Base-by-base conservation (phyloP, 2,888 invertebrate genomes). In the Leptura quadrifasciata region DNA sequence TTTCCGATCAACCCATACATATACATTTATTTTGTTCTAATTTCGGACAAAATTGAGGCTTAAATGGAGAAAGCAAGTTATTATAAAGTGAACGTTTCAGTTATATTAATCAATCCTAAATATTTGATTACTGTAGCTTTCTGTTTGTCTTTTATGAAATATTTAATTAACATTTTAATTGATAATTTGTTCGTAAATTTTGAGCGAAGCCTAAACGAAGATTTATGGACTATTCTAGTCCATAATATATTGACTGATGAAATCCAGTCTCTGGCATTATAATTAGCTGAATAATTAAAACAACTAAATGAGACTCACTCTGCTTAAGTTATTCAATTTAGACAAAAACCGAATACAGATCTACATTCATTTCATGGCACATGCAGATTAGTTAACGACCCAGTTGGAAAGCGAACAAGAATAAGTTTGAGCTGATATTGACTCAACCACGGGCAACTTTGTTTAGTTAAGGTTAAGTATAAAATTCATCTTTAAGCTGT, bases 311-410 rank as follows among this genome's bases (percentile, higher is more conserved):
- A 76, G 72, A 65, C 61, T 68, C 21, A 47, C 35, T 54, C 67
- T 31, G 60, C 20, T 68, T 55, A 24, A 54, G n/a, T 39, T 68
- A 72, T 75, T 61, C 68, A 75, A 65, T 58, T 65, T 47, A 20
- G 21, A 55, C 72, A 76, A 76, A 74, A 76, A 72, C 57, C 35
- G 70, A 72, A 76, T 78, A 80, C 78, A 79, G 81, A 81, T 80
- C 79, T 76, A 68, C 77, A 76, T 76, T 78, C 76, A 78, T 79
- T 81, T 76, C 70, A 73, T 72, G 78, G 77, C 77, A 80, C 79
- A 79, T 80, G 79, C 80, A 81, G 78, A 81, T 81, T 80, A 80
- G 79, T 79, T 75, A 79, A 77, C 70, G 80, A 82, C 73, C 76
- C 67, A 73, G 72, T 74, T 72, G 74, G 73, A 72, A 77, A 78